phyloP scores from a whole-genome alignment of 1,140 invertebrate genomes.

The Macrobrachium rosenbergii region DNA sequence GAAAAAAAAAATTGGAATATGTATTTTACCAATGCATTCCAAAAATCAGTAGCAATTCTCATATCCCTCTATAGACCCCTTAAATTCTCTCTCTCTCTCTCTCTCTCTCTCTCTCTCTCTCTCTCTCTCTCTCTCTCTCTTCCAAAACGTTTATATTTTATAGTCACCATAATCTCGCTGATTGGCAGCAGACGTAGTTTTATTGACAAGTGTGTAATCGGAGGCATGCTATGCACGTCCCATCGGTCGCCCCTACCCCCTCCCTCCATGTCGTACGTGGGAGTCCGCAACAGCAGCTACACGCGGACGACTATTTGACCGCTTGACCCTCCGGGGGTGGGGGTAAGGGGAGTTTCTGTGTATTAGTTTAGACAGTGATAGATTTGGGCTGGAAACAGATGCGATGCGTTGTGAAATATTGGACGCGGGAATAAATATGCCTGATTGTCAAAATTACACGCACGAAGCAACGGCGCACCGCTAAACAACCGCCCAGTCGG shows the following conservation, averaged over 20 bases:
- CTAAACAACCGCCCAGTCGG: no score
- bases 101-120: conserved; percentile 20
- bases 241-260: background rate
- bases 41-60: no score
- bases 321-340: background rate
- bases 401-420: conserved; percentile 36
- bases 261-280: background rate
- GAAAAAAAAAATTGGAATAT: no score
- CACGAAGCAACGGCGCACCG: background rate
- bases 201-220: conserved; percentile 44
- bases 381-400: conserved; percentile 25
- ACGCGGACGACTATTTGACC: conserved; percentile 6
- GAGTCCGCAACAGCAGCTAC: no score
- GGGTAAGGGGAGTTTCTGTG: conserved; percentile 14
- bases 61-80: background rate
- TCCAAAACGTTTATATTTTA: conserved; percentile 42
- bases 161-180: conserved; percentile 36
- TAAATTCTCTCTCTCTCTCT: conserved; percentile 23
- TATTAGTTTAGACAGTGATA: conserved; percentile 51
- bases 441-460: conserved; percentile 34
- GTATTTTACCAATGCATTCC: no score
- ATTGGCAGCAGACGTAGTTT: conserved; percentile 31
- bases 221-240: conserved; percentile 20
- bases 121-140: conserved; percentile 26
- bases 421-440: conserved; percentile 14